Base-by-base conservation (phyloP, 2,113 vertebrate species). In the Thomomys bottae region DNA sequence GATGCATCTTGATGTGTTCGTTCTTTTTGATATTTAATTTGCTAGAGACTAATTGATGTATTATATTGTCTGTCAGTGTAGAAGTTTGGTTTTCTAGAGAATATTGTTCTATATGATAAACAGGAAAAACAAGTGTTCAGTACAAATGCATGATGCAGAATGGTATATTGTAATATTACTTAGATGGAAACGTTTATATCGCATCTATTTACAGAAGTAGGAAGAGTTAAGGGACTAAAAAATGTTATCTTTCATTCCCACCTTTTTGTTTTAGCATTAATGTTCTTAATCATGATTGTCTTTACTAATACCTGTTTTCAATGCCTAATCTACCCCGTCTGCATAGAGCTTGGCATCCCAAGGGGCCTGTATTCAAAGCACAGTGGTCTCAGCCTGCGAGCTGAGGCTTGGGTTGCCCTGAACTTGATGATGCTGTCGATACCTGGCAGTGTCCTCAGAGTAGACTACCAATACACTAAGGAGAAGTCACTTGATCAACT, bases 401-500 rank as follows among this genome's bases (percentile, higher is more conserved):
- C 63, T 88, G 49, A 57, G 38, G 79, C 71, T 89, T 90, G 34
- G 26, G 63, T 84, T 70, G 63, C 28, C 24, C 73, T 18, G 34
- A 95, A 90, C 86, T 90, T 80, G 88, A 86, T 73, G 57, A 34
- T 92, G 92, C 90, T 91, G 70, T 90, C 90, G 90, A 94, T 90
- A 92, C 86, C 90, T 96, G 96, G 92, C 93, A 90, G 32, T 93
- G 87, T 95, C 90, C 84, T 76, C 6, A n/a, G 88, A n/a, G 3
- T 88, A 11, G 77, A 66, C 20, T 93, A 92, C 94, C 96, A 96
- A 73, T 88, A 81, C 90, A 71, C 91, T 96, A 93, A 95, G 84
- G 94, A 87, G 93, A 95, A 95, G 94, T 95, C 95, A 95, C 80
- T 94, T 96, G 93, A 90, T 93, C 93, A 93, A 78, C 86, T 94